Percentiles rank a stretch among this genome's conserved stretches.
phyloP scores from a whole-genome alignment of 2,113 vertebrate genomes.

The Bubo scandiacus region DNA sequence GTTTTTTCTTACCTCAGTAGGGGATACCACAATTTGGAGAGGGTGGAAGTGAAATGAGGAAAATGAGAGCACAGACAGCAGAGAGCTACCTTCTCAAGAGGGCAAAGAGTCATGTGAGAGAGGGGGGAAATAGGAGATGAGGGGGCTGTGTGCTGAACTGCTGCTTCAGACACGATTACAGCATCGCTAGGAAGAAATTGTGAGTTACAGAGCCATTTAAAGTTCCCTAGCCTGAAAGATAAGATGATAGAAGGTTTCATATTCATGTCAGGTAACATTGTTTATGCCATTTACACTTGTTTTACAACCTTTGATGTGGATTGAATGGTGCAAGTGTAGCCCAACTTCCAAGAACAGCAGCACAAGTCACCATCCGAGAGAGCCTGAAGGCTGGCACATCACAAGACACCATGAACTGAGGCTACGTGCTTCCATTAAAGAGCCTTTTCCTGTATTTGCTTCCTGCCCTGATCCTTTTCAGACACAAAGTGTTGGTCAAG shows the following conservation, averaged over 20 bases:
- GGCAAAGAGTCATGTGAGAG: rapidly evolving
- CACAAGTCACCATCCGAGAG: not conserved
- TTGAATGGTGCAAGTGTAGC: not conserved
- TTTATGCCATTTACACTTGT: not conserved
- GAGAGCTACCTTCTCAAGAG: not conserved
- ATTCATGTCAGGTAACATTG: not conserved
- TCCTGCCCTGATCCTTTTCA: not conserved
- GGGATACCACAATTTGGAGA: not conserved
- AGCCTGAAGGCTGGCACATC: not conserved
- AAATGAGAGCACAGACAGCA: not conserved
- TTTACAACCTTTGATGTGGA: not conserved
- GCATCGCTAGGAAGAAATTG: not conserved
- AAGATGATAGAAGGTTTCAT: not conserved
- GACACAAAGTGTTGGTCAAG: not conserved
- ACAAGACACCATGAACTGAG: not conserved
- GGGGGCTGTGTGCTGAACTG: not conserved
- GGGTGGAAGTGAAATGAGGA: not conserved
- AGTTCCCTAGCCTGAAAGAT: not conserved
- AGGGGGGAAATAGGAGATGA: not conserved
- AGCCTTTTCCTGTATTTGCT: not conserved
- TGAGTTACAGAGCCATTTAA: not conserved
- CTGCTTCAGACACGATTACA: not conserved
- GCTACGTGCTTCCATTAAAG: not conserved
- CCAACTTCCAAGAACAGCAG: not conserved
- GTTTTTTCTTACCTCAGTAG: not conserved